Evolutionary conservation across 23 tunicate species (phyloP).

Genomic region (Corella eumyota): DNA sequence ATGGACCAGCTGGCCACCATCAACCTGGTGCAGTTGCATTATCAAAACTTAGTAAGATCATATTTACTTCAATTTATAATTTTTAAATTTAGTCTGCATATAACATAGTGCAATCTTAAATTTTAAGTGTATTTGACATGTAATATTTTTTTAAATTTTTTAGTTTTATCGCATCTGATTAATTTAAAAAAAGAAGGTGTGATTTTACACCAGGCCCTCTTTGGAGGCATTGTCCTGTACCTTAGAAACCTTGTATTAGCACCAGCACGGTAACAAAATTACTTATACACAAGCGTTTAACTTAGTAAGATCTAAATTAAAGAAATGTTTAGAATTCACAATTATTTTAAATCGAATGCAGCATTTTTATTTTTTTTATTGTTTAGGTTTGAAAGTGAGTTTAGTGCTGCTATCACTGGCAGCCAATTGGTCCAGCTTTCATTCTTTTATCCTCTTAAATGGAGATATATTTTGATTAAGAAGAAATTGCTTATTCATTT

Average conservation of each 20-base stretch:
- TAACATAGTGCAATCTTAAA: too few species aligned
- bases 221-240: constrained; percentile 13
- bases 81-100: too few species aligned
- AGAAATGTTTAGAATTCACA: too few species aligned
- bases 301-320: too few species aligned
- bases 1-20: constrained; percentile 21
- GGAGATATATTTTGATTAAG: constrained; percentile 46
- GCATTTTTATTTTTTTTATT: too few species aligned
- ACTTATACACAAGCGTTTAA: too few species aligned
- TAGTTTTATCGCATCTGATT: constrained; percentile 6
- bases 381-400: constrained; percentile 41
- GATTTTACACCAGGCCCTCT: constrained; percentile 8
- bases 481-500: constrained; percentile 37
- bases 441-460: constrained; percentile 32
- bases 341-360: too few species aligned
- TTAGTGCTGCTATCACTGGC: constrained; percentile 16
- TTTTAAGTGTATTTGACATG: too few species aligned
- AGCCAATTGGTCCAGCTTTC: constrained; percentile 9
- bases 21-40: constrained; percentile 12
- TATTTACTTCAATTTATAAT: too few species aligned
- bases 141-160: too few species aligned
- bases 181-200: constrained; percentile 4
- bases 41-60: too few species aligned
- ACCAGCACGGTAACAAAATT: too few species aligned
- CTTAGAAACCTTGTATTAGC: constrained; percentile 11